Base-by-base conservation (phyloP, 1,140 invertebrate species). In the Cyrtorhinus lividipennis region DNA sequence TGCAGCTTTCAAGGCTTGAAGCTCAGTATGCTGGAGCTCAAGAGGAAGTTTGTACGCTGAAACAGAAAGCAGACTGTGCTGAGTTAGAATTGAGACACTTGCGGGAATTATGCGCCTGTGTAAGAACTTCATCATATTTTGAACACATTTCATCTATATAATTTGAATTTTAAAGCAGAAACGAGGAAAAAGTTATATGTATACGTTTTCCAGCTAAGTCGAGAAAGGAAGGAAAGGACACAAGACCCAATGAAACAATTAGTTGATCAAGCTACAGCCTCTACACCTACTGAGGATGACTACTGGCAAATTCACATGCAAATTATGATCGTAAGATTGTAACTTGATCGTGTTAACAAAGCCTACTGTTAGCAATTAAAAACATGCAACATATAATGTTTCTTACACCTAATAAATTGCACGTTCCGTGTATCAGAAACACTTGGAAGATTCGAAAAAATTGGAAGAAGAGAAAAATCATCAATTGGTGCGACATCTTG, bases 51-150 rank as follows among this genome's bases (percentile, higher is more conserved):
- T 62, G 65, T 13, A 59, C 30, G 13, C 61, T 66, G 10, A 66
- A 62, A 24, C 65, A 67, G 18, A 57, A 26, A 63, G 62, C 66
- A 13, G 56, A 46, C 10, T 59, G 18, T 53, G 62, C 62, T 18
- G 64, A 68, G 22, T 24, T 64, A 18, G 67, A 68, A 26, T 53
- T 68, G n/a, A 61, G 59, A 12, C 66, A 68, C 27, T 62, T 68
- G 18, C 20, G 63, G 22, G 56, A 68, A 45, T 20, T 66, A 12
- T 64, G 62, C 53, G 25, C 60, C 3, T 64, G 64, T 59, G 66
- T 67, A 53, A 20, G 53, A 23, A 25, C 8, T 25, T 62, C 53
- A 18, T n/a, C 25, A 44, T 8, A 44, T n/a, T 10, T 44, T 44
- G n/a, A n/a, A n/a, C n/a, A n/a, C n/a, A n/a, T n/a, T n/a, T n/a